Evolutionary conservation across 1,140 invertebrate genomes (phyloP), one percentile per base, ranked within the genome.

Genomic region (Solen grandis): DNA sequence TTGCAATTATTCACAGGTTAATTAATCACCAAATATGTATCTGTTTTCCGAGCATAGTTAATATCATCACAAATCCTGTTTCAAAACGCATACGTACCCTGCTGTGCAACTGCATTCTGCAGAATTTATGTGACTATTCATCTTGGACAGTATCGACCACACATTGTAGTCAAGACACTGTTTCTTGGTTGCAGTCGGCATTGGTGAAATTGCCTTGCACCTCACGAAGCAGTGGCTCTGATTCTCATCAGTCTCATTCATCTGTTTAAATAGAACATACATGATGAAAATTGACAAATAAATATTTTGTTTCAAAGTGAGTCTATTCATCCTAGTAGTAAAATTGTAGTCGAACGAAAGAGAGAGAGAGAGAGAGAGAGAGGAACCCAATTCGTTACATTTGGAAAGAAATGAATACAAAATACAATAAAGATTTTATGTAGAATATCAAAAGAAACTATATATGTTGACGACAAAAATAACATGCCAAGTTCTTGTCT

Each of bases 121-220:
- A 5, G 66, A 54, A 22, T 70, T 52, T 5, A 70, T 33, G 35
- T 50, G 33, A 2, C 66, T 50, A 29, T 41, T 70, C 66, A 55
- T 55, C 27, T 70, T 70, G 16, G 66, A 70, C 13, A 70, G 27
- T 50, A 70, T 70, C 4, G 55, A 22, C 66, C 66, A 70, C 31
- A 55, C 66, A 33, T 52, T 3, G 29, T 70, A 70, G 14, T 70
- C 66, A 31, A 27, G 66, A 16, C 22, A 52, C 22, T 55, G 19
- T n/a, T 52, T 70, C 46, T 10, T 52, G 50, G 52, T 70, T 25
- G 66, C 22, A 54, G 66, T 31, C 27, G 66, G 66, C 50, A 70
- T 29, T 25, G 66, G 55, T 4, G 41, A 27, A 13, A 70, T 70
- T 4, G 31, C 66, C 50, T 31, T 13, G 22, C 41, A 70, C 35